A percentile compares a stretch with the other conserved stretches of the same genome.
These are phyloP conservation scores for Synanthedon formicaeformis DNA, from an alignment of 2,888 invertebrate genomes.

Conservation along the genomic window DNA sequence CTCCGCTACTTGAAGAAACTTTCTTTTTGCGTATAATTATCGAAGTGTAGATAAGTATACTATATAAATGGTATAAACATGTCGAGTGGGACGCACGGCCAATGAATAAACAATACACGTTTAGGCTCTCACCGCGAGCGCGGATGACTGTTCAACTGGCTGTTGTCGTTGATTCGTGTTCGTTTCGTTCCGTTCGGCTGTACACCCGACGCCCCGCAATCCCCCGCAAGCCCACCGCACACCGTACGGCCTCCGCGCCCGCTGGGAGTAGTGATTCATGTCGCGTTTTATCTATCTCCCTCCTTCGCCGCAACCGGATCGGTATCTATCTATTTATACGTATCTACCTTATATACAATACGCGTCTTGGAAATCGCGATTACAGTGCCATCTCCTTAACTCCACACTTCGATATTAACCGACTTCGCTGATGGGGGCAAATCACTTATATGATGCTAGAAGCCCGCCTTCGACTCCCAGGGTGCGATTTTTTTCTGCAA, in stretches of 20 bases:
- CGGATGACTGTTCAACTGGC: conserved; percentile 54
- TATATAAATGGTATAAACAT: conserved; percentile 28
- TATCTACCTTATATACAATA: conserved; percentile 35
- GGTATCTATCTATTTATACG: conserved; percentile 68
- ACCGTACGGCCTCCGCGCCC: conserved; percentile 31
- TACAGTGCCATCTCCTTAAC: conserved; percentile 15
- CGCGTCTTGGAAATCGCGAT: conserved; percentile 43
- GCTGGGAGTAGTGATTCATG: conserved; percentile 66
- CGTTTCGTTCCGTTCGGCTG: conserved; percentile 48
- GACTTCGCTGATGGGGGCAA: too few relatives aligned
- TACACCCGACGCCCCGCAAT: conserved; percentile 20
- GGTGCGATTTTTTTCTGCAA: too few relatives aligned
- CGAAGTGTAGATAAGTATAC: conserved; percentile 26
- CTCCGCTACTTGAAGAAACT: conserved; percentile 22
- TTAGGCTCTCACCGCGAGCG: conserved; percentile 32
- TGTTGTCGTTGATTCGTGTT: conserved; percentile 47
- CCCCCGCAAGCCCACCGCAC: conserved; percentile 35
- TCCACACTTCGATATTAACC: too few relatives aligned
- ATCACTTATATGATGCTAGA: too few relatives aligned
- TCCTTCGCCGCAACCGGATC: conserved; percentile 69
- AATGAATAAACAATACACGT: conserved; percentile 39
- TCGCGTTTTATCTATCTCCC: conserved; percentile 70
- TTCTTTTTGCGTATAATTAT: conserved; percentile 27
- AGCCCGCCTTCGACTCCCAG: too few relatives aligned
- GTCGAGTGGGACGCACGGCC: conserved; percentile 22